Evolutionary conservation across 2,888 invertebrate species (phyloP).

Genomic region (Chrysolina oricalcia): DNA sequence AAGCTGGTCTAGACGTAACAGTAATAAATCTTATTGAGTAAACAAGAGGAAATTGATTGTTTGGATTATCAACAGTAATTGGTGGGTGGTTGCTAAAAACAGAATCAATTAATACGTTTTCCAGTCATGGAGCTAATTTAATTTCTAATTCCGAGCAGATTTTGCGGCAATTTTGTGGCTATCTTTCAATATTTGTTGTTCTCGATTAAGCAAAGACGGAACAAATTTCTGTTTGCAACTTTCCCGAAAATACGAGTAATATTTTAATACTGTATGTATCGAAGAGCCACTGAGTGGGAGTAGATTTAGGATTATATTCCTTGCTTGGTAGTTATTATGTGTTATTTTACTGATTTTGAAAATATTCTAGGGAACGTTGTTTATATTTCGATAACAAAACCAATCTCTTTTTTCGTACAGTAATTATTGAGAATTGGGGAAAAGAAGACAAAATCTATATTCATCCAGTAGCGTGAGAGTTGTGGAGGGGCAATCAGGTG

Average conservation of each 20-base stretch:
- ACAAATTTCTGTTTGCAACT: background rate
- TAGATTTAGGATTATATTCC: too few species aligned
- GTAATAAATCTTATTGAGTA: conserved; percentile 28
- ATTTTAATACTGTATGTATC: background rate
- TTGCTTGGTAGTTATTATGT: too few species aligned
- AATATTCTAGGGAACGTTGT: too few species aligned
- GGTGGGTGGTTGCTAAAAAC: conserved; percentile 15
- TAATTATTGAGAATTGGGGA: too few species aligned
- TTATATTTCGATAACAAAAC: too few species aligned
- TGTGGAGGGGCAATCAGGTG: too few species aligned
- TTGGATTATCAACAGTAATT: conserved; percentile 22
- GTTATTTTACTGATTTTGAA: too few species aligned
- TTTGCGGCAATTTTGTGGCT: background rate
- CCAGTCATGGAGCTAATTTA: background rate
- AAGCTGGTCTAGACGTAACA: conserved; percentile 21
- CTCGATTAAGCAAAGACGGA: background rate
- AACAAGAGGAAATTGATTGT: conserved; percentile 26
- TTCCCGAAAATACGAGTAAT: background rate
- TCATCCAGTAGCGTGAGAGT: too few species aligned
- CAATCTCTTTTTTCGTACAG: too few species aligned
- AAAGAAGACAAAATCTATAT: too few species aligned
- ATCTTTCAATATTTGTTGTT: background rate
- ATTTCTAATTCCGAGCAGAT: background rate
- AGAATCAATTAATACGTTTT: background rate
- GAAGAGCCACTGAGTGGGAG: too few species aligned